Evolutionary conservation across 2,888 invertebrate species (phyloP).

Genomic region (Idaea straminata): DNA sequence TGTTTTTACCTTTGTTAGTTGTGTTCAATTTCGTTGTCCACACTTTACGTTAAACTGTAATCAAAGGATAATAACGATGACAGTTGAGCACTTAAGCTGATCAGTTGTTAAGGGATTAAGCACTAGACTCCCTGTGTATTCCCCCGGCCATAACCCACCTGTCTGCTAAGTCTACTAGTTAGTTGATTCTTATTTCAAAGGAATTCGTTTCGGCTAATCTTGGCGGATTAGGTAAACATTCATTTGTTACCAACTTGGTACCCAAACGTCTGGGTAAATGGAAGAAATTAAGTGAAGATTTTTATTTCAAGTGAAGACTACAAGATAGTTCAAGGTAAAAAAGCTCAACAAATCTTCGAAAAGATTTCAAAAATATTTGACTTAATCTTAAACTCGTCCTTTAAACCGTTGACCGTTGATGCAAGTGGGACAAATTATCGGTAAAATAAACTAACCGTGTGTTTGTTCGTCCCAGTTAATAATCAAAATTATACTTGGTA

Average conservation of each 20-base stretch:
- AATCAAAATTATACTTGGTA: too few species aligned
- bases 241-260: background rate
- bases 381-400: too few species aligned
- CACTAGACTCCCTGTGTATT: constrained; percentile 9
- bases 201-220: background rate
- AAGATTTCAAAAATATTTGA: too few species aligned
- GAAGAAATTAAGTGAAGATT: too few species aligned
- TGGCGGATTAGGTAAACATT: background rate
- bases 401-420: too few species aligned
- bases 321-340: too few species aligned
- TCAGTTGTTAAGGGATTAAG: constrained; percentile 42
- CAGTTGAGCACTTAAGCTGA: constrained; percentile 40
- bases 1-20: background rate
- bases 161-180: constrained; percentile 35
- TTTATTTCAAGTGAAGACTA: too few species aligned
- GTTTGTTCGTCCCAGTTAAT: too few species aligned
- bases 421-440: too few species aligned
- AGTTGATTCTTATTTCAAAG: constrained; percentile 24
- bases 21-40: background rate
- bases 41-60: constrained; percentile 8
- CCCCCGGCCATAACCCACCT: background rate
- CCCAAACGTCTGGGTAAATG: too few species aligned
- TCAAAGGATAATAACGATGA: constrained; percentile 36
- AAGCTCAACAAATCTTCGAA: too few species aligned
- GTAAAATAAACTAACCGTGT: too few species aligned